A percentile compares a stretch with the other conserved stretches of the same genome.
Conservation (phyloP, 2,113 vertebrate species). For the Mystacornis crossleyi region DNA sequence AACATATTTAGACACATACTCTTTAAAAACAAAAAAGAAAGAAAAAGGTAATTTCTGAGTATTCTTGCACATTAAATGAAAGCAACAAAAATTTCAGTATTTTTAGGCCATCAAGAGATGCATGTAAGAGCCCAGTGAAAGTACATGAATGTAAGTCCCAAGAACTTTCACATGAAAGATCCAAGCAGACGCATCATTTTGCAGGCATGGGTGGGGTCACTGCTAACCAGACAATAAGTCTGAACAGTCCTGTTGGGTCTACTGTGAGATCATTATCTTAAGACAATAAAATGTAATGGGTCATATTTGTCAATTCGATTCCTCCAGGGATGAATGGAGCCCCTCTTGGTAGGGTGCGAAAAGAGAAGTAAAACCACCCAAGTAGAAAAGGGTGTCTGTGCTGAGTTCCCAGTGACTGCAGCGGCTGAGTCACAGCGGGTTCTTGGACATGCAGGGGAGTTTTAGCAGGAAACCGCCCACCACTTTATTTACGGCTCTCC, state of each 20-base stretch:
- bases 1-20: background rate
- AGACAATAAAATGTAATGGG: background rate
- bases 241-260: background rate
- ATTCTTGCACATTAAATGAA: background rate
- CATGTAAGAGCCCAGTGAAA: background rate
- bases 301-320: background rate
- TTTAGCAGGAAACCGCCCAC: constrained; percentile 68
- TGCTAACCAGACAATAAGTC: background rate
- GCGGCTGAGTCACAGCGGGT: constrained; percentile 12
- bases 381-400: background rate
- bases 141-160: background rate
- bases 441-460: constrained; percentile 59
- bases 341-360: background rate
- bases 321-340: constrained; percentile 21
- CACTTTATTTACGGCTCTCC: constrained; percentile 50
- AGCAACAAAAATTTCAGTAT: background rate
- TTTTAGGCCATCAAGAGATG: background rate
- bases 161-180: background rate
- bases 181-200: background rate
- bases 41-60: background rate
- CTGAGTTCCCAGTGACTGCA: constrained; percentile 55
- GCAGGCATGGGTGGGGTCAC: background rate
- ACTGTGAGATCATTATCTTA: background rate
- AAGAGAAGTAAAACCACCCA: constrained; percentile 46
- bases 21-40: background rate